phyloP scores from a whole-genome alignment of 1,140 invertebrate genomes.

The Drosophila pseudoobscura region DNA sequence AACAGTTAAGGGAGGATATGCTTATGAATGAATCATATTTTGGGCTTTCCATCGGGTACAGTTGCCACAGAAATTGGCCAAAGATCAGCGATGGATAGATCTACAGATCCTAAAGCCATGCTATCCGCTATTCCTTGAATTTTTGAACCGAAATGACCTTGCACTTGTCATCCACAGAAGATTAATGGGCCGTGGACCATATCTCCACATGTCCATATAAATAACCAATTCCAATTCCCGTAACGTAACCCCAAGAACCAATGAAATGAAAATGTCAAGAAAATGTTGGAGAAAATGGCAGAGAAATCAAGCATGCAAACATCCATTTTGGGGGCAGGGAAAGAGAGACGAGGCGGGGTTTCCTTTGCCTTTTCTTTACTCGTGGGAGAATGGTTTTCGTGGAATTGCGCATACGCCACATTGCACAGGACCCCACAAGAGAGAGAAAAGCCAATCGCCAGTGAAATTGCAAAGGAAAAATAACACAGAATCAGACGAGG shows the following conservation, averaged over 20 bases:
- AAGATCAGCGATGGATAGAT: too few relatives aligned
- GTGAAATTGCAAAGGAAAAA: slow-evolving; percentile 56
- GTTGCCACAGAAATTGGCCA: too few relatives aligned
- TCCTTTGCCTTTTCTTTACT: not conserved
- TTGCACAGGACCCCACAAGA: slow-evolving; percentile 41
- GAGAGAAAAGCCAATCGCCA: slow-evolving; percentile 53
- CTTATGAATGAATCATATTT: not conserved
- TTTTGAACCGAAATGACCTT: slow-evolving; percentile 34
- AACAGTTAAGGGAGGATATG: slow-evolving; percentile 39
- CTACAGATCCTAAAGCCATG: too few relatives aligned
- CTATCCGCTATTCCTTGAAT: too few relatives aligned
- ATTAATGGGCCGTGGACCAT: slow-evolving; percentile 28
- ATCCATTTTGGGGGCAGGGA: not conserved
- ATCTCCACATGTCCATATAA: slow-evolving; percentile 22
- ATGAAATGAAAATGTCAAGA: slow-evolving; percentile 57
- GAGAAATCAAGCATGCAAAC: slow-evolving; percentile 41
- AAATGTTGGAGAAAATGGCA: slow-evolving; percentile 44
- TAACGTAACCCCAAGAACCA: slow-evolving; percentile 15
- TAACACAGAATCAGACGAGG: slow-evolving; percentile 6
- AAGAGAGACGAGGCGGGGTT: not conserved
- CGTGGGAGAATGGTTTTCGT: slow-evolving; percentile 27
- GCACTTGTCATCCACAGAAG: slow-evolving; percentile 49
- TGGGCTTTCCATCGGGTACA: too few relatives aligned
- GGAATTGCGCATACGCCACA: slow-evolving; percentile 71
- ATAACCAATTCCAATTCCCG: slow-evolving; percentile 31